phyloP scores from a whole-genome alignment of 2,797 vertebrate species.

The Crocidura indochinensis region DNA sequence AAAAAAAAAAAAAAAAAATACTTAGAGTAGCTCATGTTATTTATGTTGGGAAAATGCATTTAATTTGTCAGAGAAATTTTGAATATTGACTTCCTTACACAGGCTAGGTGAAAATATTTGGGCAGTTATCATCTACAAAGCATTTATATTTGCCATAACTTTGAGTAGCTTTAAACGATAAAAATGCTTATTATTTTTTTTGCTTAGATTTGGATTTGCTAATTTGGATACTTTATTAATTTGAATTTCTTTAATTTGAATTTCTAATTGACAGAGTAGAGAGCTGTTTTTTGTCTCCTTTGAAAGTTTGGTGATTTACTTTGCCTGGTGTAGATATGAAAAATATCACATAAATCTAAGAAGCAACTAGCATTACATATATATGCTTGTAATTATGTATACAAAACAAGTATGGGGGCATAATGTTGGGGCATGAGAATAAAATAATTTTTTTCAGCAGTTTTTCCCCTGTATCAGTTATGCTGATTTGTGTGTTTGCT shows the following conservation, averaged over 20 bases:
- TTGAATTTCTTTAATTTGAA: no score
- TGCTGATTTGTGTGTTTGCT: slow-evolving; percentile 67
- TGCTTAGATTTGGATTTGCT: slow-evolving; percentile 46
- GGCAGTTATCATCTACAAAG: slow-evolving; percentile 85
- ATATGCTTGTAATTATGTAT: slow-evolving; percentile 50
- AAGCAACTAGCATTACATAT: slow-evolving; percentile 65
- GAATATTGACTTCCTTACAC: slow-evolving; percentile 84
- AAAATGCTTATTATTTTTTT: slow-evolving; percentile 44
- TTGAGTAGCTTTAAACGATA: slow-evolving; percentile 53
- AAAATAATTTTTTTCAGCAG: slow-evolving; percentile 71
- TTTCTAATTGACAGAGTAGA: neutral
- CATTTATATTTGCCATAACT: slow-evolving; percentile 86
- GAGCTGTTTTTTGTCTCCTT: slow-evolving; percentile 62
- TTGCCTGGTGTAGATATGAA: slow-evolving; percentile 54
- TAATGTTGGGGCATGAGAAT: slow-evolving; percentile 75
- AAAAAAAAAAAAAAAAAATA: no score
- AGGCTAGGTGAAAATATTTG: slow-evolving; percentile 76
- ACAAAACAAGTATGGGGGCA: slow-evolving; percentile 57
- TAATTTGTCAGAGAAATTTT: slow-evolving; percentile 80
- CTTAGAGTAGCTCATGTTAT: slow-evolving; percentile 84
- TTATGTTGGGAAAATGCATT: slow-evolving; percentile 85
- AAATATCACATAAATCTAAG: slow-evolving; percentile 54
- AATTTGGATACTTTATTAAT: no score
- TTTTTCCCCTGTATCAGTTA: slow-evolving; percentile 66
- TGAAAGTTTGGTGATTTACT: slow-evolving; percentile 48